Evolutionary conservation across 2,113 vertebrate species (phyloP).

Genomic region (Oenanthe oenanthe): DNA sequence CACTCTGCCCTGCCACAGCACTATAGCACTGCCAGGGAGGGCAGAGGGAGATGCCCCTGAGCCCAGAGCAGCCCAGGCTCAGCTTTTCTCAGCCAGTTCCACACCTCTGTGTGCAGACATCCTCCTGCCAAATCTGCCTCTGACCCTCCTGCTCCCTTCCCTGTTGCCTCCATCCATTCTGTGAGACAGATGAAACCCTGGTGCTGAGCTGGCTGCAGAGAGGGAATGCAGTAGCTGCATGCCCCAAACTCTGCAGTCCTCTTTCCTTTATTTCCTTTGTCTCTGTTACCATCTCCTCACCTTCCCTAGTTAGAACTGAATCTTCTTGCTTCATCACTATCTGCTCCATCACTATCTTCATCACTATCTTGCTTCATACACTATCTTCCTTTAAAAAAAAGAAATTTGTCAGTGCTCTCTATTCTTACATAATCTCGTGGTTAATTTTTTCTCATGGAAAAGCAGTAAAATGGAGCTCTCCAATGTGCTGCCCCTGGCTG

Average conservation of each 20-base stretch:
- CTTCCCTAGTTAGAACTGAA: not conserved
- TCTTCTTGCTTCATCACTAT: not conserved
- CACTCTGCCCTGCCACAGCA: not conserved
- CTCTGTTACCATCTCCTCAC: not conserved
- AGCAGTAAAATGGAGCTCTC: not conserved
- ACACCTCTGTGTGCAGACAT: not conserved
- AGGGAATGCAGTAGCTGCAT: not conserved
- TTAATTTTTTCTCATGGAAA: not conserved
- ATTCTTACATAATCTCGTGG: not conserved
- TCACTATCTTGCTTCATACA: no score
- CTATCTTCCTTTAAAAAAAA: no score
- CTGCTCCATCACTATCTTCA: not conserved
- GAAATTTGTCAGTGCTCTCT: not conserved
- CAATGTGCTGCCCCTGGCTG: not conserved
- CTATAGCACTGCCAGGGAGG: not conserved
- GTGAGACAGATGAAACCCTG: not conserved
- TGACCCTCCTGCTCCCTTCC: not conserved
- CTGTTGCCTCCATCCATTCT: not conserved
- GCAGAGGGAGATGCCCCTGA: fast-evolving
- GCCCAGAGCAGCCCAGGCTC: not conserved
- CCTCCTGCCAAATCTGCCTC: not conserved
- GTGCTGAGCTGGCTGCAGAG: not conserved
- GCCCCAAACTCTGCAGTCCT: not conserved
- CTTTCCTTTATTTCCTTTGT: not conserved
- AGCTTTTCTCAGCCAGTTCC: not conserved